phyloP scores from a whole-genome alignment of 2,113 vertebrate species.

The Ptilonorhynchus violaceus region DNA sequence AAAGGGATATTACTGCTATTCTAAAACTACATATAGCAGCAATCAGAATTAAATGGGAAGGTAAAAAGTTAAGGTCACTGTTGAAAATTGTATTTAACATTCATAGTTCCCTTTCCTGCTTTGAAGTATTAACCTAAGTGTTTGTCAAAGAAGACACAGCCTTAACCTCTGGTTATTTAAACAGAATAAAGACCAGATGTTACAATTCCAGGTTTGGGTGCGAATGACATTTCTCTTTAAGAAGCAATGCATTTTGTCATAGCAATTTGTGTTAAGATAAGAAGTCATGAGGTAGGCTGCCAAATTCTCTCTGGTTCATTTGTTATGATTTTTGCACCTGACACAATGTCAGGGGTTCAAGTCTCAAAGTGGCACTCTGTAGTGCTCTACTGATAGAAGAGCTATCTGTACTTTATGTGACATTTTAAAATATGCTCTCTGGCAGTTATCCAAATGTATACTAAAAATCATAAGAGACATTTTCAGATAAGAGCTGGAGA shows the following conservation, averaged over 20 bases:
- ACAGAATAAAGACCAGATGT: background rate
- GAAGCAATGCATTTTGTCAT: background rate
- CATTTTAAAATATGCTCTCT: conserved; percentile 48
- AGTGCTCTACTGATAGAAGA: background rate
- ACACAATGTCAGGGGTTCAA: conserved; percentile 20
- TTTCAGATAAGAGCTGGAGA: conserved; percentile 15
- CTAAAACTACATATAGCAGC: background rate
- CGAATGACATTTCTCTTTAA: background rate
- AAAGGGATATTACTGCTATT: background rate
- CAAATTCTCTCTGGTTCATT: conserved; percentile 6
- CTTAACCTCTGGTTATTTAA: background rate
- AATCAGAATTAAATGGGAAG: background rate
- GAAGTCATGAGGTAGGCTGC: background rate
- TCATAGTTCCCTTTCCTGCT: background rate
- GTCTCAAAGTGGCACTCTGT: background rate
- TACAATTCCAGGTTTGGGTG: background rate
- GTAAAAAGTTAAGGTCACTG: background rate
- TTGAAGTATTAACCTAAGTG: background rate
- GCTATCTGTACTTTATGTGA: conserved; percentile 17
- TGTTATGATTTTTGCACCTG: conserved; percentile 17
- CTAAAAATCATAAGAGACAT: conserved; percentile 30
- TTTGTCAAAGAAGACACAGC: background rate
- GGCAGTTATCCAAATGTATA: conserved; percentile 31
- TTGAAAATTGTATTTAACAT: background rate
- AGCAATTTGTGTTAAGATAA: conserved; percentile 25